Evolutionary conservation across 2,797 vertebrate genomes (phyloP).

Genomic region (Coregonus suidteri): DNA sequence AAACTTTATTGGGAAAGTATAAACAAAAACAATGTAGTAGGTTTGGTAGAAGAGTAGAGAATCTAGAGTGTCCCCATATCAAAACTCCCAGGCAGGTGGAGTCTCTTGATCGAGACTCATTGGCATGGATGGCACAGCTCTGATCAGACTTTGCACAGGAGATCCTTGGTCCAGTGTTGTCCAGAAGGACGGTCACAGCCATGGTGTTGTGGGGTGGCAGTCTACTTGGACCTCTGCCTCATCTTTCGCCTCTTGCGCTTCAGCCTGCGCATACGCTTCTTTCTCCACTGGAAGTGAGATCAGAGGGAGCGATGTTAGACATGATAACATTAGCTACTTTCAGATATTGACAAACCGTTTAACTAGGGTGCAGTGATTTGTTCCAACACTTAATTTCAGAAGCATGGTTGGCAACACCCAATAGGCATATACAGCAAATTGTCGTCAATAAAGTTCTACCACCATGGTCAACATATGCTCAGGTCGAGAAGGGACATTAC

Average conservation of each 20-base stretch:
- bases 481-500: no score
- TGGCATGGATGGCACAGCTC: neutral
- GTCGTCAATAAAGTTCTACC: no score
- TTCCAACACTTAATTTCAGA: no score
- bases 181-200: conserved; percentile 38
- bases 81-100: conserved; percentile 33
- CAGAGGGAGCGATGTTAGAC: neutral
- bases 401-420: no score
- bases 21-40: conserved; percentile 69
- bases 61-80: conserved; percentile 60
- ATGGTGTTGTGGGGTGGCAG: conserved; percentile 37
- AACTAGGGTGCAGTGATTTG: no score
- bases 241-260: conserved; percentile 97
- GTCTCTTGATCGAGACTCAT: conserved; percentile 4
- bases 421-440: no score
- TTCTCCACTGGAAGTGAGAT: conserved; percentile 82
- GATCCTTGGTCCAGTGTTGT: conserved; percentile 41
- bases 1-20: conserved; percentile 75
- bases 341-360: neutral
- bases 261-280: conserved; percentile 98
- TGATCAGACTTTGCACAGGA: conserved; percentile 19
- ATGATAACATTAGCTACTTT: neutral
- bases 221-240: conserved; percentile 95
- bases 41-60: conserved; percentile 50
- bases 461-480: no score